Evolutionary conservation across 2,113 vertebrate genomes (phyloP), one percentile per base, ranked within the genome.

Genomic region (Sciurus niger): DNA sequence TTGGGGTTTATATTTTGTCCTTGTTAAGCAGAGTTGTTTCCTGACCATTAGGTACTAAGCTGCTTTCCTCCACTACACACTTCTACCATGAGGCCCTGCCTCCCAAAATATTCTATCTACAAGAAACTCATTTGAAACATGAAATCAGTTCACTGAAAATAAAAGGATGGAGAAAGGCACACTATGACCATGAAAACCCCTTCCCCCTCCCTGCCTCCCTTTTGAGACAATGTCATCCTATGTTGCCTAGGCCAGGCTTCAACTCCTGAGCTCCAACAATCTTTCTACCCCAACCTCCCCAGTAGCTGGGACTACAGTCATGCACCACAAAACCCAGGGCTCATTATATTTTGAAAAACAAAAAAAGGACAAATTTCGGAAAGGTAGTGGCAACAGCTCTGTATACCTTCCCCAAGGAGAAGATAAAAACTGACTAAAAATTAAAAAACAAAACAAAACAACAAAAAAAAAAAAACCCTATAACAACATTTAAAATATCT

Each of bases 41-140:
- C 9, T 48, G 46, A 48, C 8, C 46, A 48, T 48, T 48, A 48
- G 6, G 46, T 48, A 48, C 9, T 48, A 48, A 48, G 46, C 46
- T 48, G 46, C 46, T 48, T 48, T 48, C 46, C 46, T 48, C 46
- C 46, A 48, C 9, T 1, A 48, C 46, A 48, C 46, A 48, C 46
- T 48, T 48, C 46, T 9, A 48, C 46, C 46, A 48, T 48, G 46
- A 48, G 4, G 46, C 46, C 46, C 46, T 48, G 46, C 46, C 46
- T 48, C 30, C 78, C 48, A 92, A 88, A 4, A 86, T 55, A 18
- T 20, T 74, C n/a, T 79, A 18, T 67, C 30, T 92, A 55, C 73
- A 92, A 48, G 48, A 86, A 92, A 74, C 37, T 46, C 32, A 65
- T 25, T 65, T 87, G 55, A 92, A 83, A 95, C 84, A 92, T 40